Evolutionary conservation across 2,888 invertebrate species (phyloP).

Genomic region (Dione juno): DNA sequence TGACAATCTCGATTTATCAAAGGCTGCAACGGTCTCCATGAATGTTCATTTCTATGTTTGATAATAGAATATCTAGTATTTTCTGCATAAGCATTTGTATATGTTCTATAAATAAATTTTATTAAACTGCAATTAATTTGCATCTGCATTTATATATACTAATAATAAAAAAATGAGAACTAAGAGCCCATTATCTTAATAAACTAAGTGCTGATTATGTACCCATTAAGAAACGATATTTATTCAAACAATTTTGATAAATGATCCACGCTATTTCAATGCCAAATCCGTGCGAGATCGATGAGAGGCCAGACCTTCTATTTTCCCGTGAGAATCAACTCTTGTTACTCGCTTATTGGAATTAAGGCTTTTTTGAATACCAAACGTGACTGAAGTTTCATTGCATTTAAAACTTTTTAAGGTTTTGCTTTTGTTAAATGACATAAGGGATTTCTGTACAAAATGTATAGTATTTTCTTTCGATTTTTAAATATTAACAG

Average conservation of each 20-base stretch:
- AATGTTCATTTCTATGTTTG: conserved; percentile 25
- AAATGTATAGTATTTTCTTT: background rate
- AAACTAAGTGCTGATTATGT: conserved; percentile 6
- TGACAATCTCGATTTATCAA: conserved; percentile 60
- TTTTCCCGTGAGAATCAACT: conserved; percentile 62
- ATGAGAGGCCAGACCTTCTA: conserved; percentile 37
- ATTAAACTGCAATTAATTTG: background rate
- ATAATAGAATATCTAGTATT: background rate
- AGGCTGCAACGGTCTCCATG: conserved; percentile 40
- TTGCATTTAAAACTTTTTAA: background rate
- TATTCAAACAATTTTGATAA: conserved; percentile 49
- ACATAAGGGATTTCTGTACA: background rate
- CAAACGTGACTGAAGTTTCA: background rate
- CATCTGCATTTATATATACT: background rate
- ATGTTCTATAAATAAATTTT: background rate
- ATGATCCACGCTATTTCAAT: conserved; percentile 41
- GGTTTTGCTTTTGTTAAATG: background rate
- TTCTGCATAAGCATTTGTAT: background rate
- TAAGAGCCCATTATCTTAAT: background rate
- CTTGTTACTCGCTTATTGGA: conserved; percentile 46
- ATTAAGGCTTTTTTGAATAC: conserved; percentile 37
- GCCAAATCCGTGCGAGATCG: conserved; percentile 39
- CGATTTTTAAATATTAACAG: background rate
- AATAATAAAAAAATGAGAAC: background rate
- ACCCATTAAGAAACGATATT: conserved; percentile 8